Evolutionary conservation across 2,113 vertebrate species (phyloP), one percentile per base, ranked within the genome.

Genomic region (Microtus pennsylvanicus): DNA sequence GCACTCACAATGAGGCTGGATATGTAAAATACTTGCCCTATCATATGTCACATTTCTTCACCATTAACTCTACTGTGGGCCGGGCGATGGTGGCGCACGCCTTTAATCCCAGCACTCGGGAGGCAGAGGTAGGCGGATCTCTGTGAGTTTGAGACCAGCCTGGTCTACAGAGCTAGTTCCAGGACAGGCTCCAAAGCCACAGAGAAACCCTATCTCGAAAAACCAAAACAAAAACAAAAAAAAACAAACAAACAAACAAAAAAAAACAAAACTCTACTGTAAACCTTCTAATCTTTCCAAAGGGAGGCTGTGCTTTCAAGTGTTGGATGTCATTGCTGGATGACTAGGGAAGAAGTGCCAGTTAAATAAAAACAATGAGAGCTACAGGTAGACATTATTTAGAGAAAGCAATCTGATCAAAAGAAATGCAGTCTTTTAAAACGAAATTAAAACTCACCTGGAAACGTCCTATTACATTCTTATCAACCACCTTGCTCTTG

Each of bases 381-480:
- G 26, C 22, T 93, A 19, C 3, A 78, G 55, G 74, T 10, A 87
- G 33, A 3, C 30, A 38, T 3, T 93, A 38, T 3, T 93, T 91
- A 87, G 30, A n/a, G 38, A 70, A 93, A 67, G 33, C 6, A 93
- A 69, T 45, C 19, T 67, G 10, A 85, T 28, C n/a, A 16, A 77
- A 93, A 86, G 69, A 80, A 76, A 8, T 6, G 8, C 69, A 95
- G 7, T 45, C 24, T 74, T 74, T 74, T 74, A 38, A 1, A 38
- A 22, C 1, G 67, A 58, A 77, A 76, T 88, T 3, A 82, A 24
- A 87, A 92, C 85, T 88, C 96, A 97, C 94, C 92, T 87, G 58
- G 26, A 97, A 94, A 91, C 47, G 19, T 72, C 11, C n/a, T 77
- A 70, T 67, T 75, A 35, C 52, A 52, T 77, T 95, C 74, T 61